Base-by-base conservation (phyloP, 2,113 vertebrate genomes). In the Mesitornis unicolor region DNA sequence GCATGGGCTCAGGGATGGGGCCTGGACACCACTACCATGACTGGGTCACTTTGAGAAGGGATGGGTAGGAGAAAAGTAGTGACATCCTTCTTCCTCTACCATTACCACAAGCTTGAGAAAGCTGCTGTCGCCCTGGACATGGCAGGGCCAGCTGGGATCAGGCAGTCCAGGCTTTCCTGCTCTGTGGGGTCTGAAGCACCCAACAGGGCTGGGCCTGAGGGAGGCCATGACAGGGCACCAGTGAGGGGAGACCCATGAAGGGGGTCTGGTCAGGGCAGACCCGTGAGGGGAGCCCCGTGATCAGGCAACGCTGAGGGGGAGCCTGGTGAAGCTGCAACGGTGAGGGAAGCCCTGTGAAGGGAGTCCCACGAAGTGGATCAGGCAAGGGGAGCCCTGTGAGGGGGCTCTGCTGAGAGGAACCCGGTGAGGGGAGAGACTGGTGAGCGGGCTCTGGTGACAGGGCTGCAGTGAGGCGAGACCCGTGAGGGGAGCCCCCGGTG, bases 11-110 rank as follows among this genome's bases (percentile, higher is more conserved):
- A 1, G 40, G 22, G 35, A 22, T 6, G 24, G 47, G 35, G 24
- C 16, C 16, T 0, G 0, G 61, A 2, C n/a, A 2, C 38, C 21
- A 1, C 2, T 21, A n/a, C 61, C 5, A 3, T 24, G 10, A 13
- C 17, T 0, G 1, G 9, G 31, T 19, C 1, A 2, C 14, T 24
- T 25, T 6, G 51, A 45, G 40, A 28, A 7, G 33, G 4, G 22
- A 29, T 0, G 0, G 26, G 24, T 5, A 24, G 61, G 21, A 59
- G 24, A 10, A n/a, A n/a, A n/a, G n/a, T n/a, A n/a, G n/a, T n/a
- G n/a, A n/a, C n/a, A n/a, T n/a, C n/a, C 24, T 20, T 11, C 21
- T 6, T 18, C 22, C 38, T 1, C 0, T 29, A 3, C 7, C 4
- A 1, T 7, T 22, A n/a, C 8, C 38, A 9, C 26, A n/a, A 24